These are phyloP conservation scores for Ornithoptera alexandrae DNA, from an alignment of 2,888 invertebrate genomes.

Conservation along the genomic window DNA sequence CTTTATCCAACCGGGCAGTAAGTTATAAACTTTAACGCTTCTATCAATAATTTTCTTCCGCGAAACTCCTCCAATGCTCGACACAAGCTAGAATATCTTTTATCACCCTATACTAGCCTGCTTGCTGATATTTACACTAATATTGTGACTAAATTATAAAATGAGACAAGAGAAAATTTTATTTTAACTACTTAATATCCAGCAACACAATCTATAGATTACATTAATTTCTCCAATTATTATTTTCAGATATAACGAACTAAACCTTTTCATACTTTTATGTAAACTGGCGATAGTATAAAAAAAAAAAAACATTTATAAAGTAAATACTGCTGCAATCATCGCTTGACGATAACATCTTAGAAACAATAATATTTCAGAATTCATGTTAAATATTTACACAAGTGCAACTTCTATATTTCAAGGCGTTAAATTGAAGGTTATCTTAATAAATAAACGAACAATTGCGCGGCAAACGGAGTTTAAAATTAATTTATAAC, in stretches of 20 bases:
- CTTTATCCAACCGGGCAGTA: too few relatives aligned
- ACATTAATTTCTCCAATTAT: too few relatives aligned
- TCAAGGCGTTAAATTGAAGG: conserved; percentile 11
- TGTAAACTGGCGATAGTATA: background rate
- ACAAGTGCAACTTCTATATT: conserved; percentile 14
- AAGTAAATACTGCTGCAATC: conserved; percentile 4
- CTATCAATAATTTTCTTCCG: too few relatives aligned
- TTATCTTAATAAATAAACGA: conserved; percentile 5
- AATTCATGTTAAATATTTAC: conserved; percentile 15
- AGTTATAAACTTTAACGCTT: too few relatives aligned
- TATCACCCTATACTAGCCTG: background rate
- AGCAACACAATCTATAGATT: background rate
- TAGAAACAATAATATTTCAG: background rate
- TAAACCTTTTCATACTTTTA: too few relatives aligned
- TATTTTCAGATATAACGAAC: too few relatives aligned
- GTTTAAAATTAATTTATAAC: background rate
- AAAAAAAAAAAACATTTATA: background rate
- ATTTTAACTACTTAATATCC: background rate
- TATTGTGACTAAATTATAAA: background rate
- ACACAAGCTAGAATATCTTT: too few relatives aligned
- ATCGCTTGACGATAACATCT: background rate
- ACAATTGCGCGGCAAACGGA: background rate
- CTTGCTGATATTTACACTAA: background rate
- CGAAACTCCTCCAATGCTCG: too few relatives aligned
- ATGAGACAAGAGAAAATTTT: background rate